A percentile compares a stretch with the other conserved stretches of the same genome.
These are phyloP conservation scores for Cnemophilus loriae DNA, from an alignment of 2,113 vertebrate species.

Conservation along the genomic window DNA sequence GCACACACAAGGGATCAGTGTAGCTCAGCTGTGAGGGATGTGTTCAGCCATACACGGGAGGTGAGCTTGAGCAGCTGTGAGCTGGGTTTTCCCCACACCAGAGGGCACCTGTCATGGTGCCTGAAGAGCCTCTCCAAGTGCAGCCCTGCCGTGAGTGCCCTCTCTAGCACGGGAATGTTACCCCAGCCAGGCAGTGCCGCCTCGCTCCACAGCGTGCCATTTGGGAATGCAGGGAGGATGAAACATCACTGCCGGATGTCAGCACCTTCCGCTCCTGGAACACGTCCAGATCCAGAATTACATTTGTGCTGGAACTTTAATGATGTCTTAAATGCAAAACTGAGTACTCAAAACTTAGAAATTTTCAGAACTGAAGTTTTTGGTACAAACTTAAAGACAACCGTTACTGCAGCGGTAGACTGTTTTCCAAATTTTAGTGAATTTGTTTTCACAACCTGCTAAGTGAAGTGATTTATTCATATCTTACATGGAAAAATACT, in stretches of 20 bases:
- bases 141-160: background rate
- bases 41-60: background rate
- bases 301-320: background rate
- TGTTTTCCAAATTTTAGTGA: background rate
- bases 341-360: background rate
- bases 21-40: background rate
- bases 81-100: no score
- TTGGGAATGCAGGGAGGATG: background rate
- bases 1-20: background rate
- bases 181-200: fast-evolving
- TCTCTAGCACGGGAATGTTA: fast-evolving
- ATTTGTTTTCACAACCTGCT: background rate
- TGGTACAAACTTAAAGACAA: background rate
- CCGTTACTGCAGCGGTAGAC: background rate
- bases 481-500: background rate
- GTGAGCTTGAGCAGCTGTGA: background rate
- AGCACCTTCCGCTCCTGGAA: background rate
- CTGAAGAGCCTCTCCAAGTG: background rate
- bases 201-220: fast-evolving
- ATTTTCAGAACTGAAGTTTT: background rate
- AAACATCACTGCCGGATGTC: background rate
- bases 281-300: background rate
- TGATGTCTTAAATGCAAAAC: background rate
- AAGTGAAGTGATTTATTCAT: background rate
- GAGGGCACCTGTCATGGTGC: fast-evolving